A percentile compares a stretch with the other conserved stretches of the same genome.
phyloP scores from a whole-genome alignment of 1,140 invertebrate species.

The Solen grandis region DNA sequence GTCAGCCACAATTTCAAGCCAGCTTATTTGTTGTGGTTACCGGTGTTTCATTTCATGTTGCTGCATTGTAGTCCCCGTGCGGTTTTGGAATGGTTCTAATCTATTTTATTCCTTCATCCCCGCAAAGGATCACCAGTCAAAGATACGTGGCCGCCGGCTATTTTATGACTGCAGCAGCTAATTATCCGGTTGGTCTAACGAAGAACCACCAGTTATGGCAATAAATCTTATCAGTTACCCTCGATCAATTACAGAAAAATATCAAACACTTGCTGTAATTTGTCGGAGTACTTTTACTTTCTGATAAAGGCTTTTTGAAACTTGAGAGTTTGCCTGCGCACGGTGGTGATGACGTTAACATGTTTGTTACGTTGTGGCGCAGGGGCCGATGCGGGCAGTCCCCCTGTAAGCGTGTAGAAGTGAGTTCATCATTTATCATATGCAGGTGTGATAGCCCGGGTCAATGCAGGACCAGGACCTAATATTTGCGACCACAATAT shows the following conservation, averaged over 20 bases:
- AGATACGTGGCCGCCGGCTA: not conserved
- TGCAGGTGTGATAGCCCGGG: slow-evolving; percentile 47
- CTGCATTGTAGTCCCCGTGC: too few relatives aligned
- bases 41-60: too few relatives aligned
- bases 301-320: slow-evolving; percentile 2
- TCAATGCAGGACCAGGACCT: slow-evolving; percentile 30
- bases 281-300: slow-evolving; percentile 52
- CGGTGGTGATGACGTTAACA: not conserved
- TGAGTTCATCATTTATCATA: slow-evolving; percentile 51
- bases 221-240: not conserved
- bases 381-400: not conserved
- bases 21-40: too few relatives aligned
- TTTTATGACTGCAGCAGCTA: not conserved
- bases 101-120: not conserved
- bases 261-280: slow-evolving; percentile 49
- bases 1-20: too few relatives aligned
- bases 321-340: not conserved
- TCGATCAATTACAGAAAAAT: slow-evolving; percentile 12
- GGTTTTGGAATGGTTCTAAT: too few relatives aligned
- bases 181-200: not conserved
- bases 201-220: not conserved
- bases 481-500: slow-evolving; percentile 41
- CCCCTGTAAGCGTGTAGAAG: slow-evolving; percentile 1
- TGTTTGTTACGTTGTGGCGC: not conserved
- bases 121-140: too few relatives aligned